Evolutionary conservation across 1,140 invertebrate genomes (phyloP).

Genomic region (Aricia agestis): DNA sequence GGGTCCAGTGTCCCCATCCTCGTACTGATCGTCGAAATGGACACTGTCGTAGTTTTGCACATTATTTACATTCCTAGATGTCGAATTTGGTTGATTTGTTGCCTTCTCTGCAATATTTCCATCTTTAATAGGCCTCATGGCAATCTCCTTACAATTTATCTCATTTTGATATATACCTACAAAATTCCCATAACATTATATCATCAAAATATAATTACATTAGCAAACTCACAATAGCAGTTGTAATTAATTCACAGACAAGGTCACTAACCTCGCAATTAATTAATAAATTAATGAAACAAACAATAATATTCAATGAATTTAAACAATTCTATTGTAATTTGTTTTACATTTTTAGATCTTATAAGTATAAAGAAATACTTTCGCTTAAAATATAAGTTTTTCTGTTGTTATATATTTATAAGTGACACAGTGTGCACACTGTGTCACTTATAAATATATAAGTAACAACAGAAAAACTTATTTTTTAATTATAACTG

Average conservation of each 20-base stretch:
- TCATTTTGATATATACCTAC: constrained; percentile 27
- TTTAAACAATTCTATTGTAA: too few species aligned
- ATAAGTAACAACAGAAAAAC: too few species aligned
- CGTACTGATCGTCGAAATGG: constrained; percentile 35
- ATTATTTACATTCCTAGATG: constrained; percentile 6
- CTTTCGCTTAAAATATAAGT: too few species aligned
- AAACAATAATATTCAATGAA: neutral
- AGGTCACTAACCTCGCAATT: neutral
- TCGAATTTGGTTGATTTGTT: constrained; percentile 9
- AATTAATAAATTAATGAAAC: neutral
- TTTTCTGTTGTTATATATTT: too few species aligned
- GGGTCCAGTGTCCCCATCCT: constrained; percentile 75
- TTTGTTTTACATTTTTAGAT: too few species aligned
- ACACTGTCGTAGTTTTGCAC: constrained; percentile 20
- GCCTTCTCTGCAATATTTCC: constrained; percentile 24
- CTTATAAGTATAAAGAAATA: too few species aligned
- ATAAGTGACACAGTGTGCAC: too few species aligned
- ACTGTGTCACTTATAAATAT: too few species aligned
- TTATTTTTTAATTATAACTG: too few species aligned
- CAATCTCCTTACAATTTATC: constrained; percentile 11
- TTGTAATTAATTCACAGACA: neutral
- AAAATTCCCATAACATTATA: constrained; percentile 8
- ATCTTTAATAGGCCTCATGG: constrained; percentile 24
- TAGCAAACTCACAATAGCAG: neutral
- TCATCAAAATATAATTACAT: constrained; percentile 1